Evolutionary conservation across 92 coral and sea anemone species (phyloP), one percentile per base, ranked within the genome.

Genomic region (Virgularia gustaviana): DNA sequence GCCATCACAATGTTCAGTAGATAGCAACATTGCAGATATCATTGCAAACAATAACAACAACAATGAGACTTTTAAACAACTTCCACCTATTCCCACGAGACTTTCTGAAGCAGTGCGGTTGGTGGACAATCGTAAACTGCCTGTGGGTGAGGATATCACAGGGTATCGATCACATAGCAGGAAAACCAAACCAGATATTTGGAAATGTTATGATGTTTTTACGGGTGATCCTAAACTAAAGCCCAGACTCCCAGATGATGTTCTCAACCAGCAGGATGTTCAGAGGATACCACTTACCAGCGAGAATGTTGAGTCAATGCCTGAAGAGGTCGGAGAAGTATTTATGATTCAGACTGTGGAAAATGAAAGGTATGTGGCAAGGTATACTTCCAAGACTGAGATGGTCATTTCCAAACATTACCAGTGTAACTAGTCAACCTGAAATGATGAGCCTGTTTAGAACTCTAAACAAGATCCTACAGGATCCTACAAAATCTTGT

Each of bases 181-280:
- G 10, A 67, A 15, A 49, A 28, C 74, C 6, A 67, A 57, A 20
- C 59, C 20, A 1, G 74, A 67, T 33, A 36, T 67, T 25, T 67
- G 74, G 74, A 67, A 67, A 47, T 67, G 74, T 19, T 67, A 67
- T 23, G 74, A 67, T 34, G 53, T 67, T 45, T 67, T 67, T 47
- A 67, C 59, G 24, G 58, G 74, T 20, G 74, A 67, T 67, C 74
- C 74, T 12, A 67, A 67, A 33, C 37, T 65, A 9, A 65, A 23
- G 36, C 74, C 74, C 44, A 44, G 43, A 27, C 74, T 67, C 22
- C 74, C 74, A 4, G 74, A 47, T 39, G 74, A 67, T 44, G 74
- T 67, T 23, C 74, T 67, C 4, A 59, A 67, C 23, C 34, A 27
- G 57, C 51, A 43, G 59, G 74, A 47, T 4, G 25, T 57, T 9